phyloP scores from a whole-genome alignment of 1,140 invertebrate genomes.

The Armadillidium nasatum region DNA sequence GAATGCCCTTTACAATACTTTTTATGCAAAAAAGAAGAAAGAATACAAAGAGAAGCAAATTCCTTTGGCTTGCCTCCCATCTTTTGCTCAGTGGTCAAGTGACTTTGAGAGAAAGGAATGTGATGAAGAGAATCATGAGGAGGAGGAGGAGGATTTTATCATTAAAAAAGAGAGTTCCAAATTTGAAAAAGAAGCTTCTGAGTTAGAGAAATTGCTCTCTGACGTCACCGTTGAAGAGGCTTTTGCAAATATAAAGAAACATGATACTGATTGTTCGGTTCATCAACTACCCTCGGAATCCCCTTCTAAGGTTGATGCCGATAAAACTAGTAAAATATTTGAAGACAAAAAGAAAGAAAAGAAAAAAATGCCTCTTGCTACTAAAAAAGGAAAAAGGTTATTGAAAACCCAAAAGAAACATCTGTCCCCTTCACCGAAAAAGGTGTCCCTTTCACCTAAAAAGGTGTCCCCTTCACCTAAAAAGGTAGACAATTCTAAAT shows the following conservation, averaged over 20 bases:
- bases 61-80: neutral
- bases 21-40: neutral
- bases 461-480: neutral
- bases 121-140: neutral
- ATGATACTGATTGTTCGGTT: neutral
- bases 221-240: neutral
- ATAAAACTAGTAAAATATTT: no score
- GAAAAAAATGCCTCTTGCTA: no score
- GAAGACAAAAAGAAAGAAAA: no score
- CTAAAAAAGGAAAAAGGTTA: no score
- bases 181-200: neutral
- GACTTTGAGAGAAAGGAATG: neutral
- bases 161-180: neutral
- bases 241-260: neutral
- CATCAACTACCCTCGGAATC: no score
- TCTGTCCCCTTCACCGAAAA: neutral
- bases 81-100: neutral
- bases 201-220: neutral
- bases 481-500: no score
- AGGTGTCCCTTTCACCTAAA: neutral
- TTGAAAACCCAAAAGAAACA: neutral
- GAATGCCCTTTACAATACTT: neutral
- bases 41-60: neutral
- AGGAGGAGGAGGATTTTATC: neutral
- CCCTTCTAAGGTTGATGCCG: no score